phyloP scores from a whole-genome alignment of 23 tunicate genomes.

The Styela clava region DNA sequence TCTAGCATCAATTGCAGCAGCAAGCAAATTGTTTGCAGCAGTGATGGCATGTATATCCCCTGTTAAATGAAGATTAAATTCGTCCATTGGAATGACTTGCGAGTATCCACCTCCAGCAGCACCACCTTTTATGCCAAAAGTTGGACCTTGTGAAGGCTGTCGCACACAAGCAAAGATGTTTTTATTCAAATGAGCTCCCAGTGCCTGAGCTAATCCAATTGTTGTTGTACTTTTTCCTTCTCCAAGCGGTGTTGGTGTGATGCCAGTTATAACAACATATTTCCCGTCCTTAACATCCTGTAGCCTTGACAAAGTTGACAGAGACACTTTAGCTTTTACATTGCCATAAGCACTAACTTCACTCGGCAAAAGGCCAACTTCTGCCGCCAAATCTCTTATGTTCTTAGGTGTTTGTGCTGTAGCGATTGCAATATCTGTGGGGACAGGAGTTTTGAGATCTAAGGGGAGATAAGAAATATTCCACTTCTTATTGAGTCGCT shows the following conservation, averaged over 20 bases:
- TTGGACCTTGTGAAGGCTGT: constrained; percentile 99
- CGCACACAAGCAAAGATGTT: constrained; percentile 97
- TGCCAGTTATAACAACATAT: constrained; percentile 95
- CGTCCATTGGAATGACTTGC: constrained; percentile 99
- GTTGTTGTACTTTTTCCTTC: constrained; percentile 99
- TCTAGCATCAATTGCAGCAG: constrained; percentile 98
- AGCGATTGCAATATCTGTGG: constrained; percentile 93
- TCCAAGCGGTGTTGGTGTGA: constrained; percentile 98
- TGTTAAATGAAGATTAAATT: constrained; percentile 95
- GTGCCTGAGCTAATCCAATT: constrained; percentile 94
- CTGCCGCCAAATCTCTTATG: constrained; percentile 60
- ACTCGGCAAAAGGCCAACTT: constrained; percentile 65
- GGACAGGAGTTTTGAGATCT: constrained; percentile 70
- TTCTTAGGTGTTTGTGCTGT: constrained; percentile 82
- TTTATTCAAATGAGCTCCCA: constrained; percentile 87
- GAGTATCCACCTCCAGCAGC: constrained; percentile 99
- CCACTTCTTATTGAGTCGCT: constrained; percentile 44
- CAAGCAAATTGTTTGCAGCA: constrained; percentile 96
- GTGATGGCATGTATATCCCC: constrained; percentile 99
- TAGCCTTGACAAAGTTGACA: constrained; percentile 62
- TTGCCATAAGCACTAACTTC: constrained; percentile 94
- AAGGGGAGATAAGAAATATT: constrained; percentile 61
- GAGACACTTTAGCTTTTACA: constrained; percentile 93
- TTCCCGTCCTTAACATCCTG: constrained; percentile 71
- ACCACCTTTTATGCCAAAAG: constrained; percentile 99